phyloP scores from a whole-genome alignment of 2,113 vertebrate genomes.

The Pterocles orientalis region DNA sequence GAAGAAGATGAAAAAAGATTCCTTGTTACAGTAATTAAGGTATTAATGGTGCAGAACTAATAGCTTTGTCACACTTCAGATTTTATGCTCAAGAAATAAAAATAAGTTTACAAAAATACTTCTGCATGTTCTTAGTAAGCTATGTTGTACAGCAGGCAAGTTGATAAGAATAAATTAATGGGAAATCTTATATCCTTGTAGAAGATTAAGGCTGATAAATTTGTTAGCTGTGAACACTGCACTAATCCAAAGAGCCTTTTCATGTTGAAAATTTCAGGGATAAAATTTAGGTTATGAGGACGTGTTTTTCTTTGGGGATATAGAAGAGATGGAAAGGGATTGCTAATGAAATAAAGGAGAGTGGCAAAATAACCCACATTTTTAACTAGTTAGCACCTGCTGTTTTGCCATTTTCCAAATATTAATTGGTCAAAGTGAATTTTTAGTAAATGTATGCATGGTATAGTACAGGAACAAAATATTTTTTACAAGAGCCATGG shows the following conservation, averaged over 20 bases:
- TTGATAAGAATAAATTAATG: neutral
- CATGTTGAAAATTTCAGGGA: neutral
- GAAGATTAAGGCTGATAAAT: neutral
- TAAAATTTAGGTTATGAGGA: neutral
- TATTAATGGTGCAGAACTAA: slow-evolving; percentile 29
- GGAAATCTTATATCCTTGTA: neutral
- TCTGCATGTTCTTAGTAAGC: neutral
- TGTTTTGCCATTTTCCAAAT: neutral
- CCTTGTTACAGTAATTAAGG: slow-evolving; percentile 98
- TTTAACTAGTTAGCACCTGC: neutral
- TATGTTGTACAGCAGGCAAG: neutral
- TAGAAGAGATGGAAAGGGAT: neutral
- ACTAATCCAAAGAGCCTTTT: neutral
- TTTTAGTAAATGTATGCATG: accelerated
- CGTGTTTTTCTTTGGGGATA: neutral
- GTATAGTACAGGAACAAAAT: neutral
- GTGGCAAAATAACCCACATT: neutral
- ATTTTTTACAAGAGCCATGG: neutral
- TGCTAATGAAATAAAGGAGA: neutral
- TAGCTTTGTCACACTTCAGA: neutral
- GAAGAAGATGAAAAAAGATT: slow-evolving; percentile 99
- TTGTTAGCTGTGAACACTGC: accelerated
- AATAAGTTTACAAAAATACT: neutral
- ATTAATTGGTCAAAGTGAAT: neutral
- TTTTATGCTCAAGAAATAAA: neutral